A percentile compares a stretch with the other conserved stretches of the same genome.
phyloP scores from a whole-genome alignment of 2,113 vertebrate species.

The Regulus satrapa region DNA sequence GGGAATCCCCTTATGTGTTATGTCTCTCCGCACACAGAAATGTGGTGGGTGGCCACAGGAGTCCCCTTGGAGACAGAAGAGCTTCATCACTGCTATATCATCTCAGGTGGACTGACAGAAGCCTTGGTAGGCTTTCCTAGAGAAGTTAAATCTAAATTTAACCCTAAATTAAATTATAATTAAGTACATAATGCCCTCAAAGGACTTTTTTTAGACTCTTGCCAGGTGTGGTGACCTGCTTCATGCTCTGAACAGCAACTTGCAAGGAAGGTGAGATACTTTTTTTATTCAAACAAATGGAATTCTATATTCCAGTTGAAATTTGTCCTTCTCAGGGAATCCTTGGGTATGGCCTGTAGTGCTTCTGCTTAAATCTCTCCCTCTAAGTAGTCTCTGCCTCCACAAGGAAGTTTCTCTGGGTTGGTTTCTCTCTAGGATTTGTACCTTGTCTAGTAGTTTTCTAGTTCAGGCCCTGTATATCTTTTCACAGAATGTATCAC shows the following conservation, averaged over 20 bases:
- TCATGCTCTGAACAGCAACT: background rate
- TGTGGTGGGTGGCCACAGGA: background rate
- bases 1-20: background rate
- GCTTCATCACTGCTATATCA: fast-evolving
- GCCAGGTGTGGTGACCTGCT: background rate
- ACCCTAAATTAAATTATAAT: background rate
- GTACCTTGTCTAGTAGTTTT: background rate
- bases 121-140: background rate
- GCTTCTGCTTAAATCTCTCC: background rate
- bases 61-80: background rate
- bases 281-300: background rate
- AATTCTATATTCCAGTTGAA: background rate
- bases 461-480: background rate
- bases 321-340: background rate
- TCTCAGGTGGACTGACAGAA: background rate
- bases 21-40: background rate
- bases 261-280: background rate
- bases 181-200: background rate
- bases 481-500: background rate
- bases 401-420: background rate
- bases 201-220: background rate
- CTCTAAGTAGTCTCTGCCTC: background rate
- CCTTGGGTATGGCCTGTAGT: background rate
- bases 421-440: background rate
- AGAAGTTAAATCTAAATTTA: background rate